These are phyloP conservation scores for Rhinoderma darwinii DNA, from an alignment of 2,113 vertebrate species.

Conservation along the genomic window DNA sequence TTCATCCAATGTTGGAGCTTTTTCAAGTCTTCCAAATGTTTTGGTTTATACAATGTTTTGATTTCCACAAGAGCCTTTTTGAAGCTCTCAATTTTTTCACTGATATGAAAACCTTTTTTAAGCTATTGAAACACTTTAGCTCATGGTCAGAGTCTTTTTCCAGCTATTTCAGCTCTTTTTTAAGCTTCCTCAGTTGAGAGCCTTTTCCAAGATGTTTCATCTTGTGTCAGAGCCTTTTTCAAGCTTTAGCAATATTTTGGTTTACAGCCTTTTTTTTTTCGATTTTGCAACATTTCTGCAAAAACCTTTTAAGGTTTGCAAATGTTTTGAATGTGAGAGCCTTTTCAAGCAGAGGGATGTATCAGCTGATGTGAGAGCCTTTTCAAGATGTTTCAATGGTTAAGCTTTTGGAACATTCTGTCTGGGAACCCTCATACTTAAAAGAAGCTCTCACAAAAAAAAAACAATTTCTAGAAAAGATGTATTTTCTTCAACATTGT, in stretches of 20 bases:
- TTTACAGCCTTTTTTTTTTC: background rate
- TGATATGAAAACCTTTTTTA: no score
- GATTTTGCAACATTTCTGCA: background rate
- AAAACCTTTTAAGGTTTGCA: background rate
- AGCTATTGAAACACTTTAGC: no score
- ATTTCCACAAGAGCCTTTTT: no score
- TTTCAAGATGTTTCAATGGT: background rate
- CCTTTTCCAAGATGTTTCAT: background rate
- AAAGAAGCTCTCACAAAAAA: background rate
- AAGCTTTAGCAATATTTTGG: background rate
- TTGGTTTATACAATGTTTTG: no score
- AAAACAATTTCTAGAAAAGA: background rate
- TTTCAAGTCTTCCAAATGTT: background rate
- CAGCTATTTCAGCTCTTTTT: background rate
- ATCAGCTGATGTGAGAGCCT: background rate
- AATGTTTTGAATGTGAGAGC: background rate
- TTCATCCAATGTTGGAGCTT: background rate
- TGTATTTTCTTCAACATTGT: background rate
- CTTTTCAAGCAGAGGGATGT: background rate
- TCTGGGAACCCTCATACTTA: background rate
- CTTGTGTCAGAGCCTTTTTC: background rate
- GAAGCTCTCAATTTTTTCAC: no score
- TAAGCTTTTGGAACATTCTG: background rate
- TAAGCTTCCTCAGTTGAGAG: background rate
- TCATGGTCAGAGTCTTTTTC: no score